A percentile compares a stretch with the other conserved stretches of the same genome.
Conservation (phyloP, 2,888 invertebrate genomes). For the Megaustenia siamemsis region DNA sequence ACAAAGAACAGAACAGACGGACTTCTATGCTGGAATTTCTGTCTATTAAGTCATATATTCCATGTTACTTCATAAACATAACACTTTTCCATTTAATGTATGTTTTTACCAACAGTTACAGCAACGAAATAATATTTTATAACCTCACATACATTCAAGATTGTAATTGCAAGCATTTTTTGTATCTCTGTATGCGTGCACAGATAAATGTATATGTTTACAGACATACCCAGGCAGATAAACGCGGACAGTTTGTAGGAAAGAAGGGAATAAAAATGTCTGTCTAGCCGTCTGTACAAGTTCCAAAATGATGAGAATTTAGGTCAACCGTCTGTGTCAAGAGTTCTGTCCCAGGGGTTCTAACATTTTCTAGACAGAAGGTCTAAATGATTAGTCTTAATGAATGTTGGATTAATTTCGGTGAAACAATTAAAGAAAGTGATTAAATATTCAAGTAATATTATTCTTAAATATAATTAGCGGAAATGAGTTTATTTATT, state of each 20-base stretch:
- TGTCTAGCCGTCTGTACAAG: constrained; percentile 23
- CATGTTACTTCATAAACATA: too few species aligned
- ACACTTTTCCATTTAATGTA: too few species aligned
- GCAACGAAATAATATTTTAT: too few species aligned
- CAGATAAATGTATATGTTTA: neutral
- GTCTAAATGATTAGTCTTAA: neutral
- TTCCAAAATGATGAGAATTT: neutral
- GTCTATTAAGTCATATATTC: too few species aligned
- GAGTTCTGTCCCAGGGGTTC: neutral
- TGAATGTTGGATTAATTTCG: neutral
- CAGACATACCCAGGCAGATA: neutral
- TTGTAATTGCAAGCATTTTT: neutral
- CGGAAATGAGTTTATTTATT: too few species aligned
- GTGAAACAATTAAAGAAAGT: too few species aligned
- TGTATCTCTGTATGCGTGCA: neutral
- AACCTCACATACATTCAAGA: neutral
- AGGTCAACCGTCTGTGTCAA: constrained; percentile 23
- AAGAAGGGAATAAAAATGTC: too few species aligned
- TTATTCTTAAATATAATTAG: too few species aligned
- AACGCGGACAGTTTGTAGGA: neutral
- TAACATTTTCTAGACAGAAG: neutral
- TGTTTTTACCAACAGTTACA: too few species aligned
- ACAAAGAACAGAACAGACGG: too few species aligned
- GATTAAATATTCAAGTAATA: too few species aligned
- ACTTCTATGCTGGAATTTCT: too few species aligned